Base-by-base conservation (phyloP, 2,797 vertebrate genomes). In the Morelia viridis region DNA sequence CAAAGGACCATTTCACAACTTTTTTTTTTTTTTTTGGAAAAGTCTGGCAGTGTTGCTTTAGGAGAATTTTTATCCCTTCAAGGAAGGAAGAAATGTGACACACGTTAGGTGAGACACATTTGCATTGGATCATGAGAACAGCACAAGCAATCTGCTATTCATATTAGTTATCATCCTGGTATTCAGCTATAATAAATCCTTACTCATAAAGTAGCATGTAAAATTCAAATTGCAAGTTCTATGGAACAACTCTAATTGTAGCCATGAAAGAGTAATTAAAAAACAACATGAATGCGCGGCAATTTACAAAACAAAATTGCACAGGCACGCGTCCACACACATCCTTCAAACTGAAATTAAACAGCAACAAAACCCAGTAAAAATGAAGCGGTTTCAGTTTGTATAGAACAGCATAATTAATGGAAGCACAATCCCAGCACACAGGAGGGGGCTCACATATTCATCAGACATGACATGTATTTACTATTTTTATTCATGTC, bases 321-420 rank as follows among this genome's bases (percentile, higher is more conserved):
- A 28, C 15, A 60, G 12, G 15, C 83, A 46, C 28, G 3, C 11
- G 50, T 53, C 50, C 8, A 53, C 50, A 53, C 7, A 53, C 50
- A 22, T 26, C 15, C 22, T 11, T 91, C 89, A 65, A 57, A n/a
- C 92, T 56, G 0, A 11, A 64, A 91, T 0, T 0, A 22, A 76
- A 50, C 87, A 28, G 41, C 46, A 56, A 64, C 28, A 13, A 68
- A 61, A 35, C 60, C 92, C 46, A 3, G 35, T 2, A 5, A 50
- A 26, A 57, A 28, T 60, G 0, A 85, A 1, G 15, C 9, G 2
- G 8, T 61, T 56, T 68, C 61, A 41, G 53, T 58, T 89, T 89
- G 62, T 41, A 92, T 31, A 84, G 46, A 50, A 35, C n/a, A 57
- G 5, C 5, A 92, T 92, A 91, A 91, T 13, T 89, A 62, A 53